Evolutionary conservation across 2,113 vertebrate species (phyloP).

Genomic region (Pomatostomus ruficeps): DNA sequence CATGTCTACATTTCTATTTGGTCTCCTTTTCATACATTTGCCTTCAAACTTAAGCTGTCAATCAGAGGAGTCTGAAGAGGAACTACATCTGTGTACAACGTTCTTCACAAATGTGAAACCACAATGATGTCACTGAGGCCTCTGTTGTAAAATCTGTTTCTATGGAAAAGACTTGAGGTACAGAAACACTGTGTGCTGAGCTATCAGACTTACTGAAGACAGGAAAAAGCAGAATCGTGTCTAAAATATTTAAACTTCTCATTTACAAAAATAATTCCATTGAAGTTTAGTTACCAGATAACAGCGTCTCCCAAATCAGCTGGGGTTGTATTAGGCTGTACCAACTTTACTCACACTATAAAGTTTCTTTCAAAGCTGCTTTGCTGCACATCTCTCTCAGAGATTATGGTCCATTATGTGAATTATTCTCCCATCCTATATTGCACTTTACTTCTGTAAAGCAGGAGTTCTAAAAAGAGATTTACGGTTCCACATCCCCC

Average conservation of each 20-base stretch:
- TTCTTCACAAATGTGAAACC: not conserved
- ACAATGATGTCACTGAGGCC: slow-evolving; percentile 22
- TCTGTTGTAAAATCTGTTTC: not conserved
- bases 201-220: not conserved
- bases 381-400: not conserved
- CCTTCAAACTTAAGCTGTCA: not conserved
- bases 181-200: not conserved
- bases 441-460: not conserved
- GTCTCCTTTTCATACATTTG: not conserved
- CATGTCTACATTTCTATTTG: not conserved
- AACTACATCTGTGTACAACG: not conserved
- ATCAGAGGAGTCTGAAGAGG: not conserved
- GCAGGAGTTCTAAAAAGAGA: not conserved
- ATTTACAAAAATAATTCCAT: not conserved
- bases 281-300: not conserved
- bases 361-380: not conserved
- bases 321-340: not conserved
- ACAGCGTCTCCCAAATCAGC: not conserved
- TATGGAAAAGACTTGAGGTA: not conserved
- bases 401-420: not conserved
- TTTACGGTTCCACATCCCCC: not conserved
- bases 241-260: not conserved
- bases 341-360: not conserved
- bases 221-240: not conserved
- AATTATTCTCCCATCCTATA: not conserved